Conservation (phyloP, 2,888 invertebrate genomes). For the Callinectes sapidus region DNA sequence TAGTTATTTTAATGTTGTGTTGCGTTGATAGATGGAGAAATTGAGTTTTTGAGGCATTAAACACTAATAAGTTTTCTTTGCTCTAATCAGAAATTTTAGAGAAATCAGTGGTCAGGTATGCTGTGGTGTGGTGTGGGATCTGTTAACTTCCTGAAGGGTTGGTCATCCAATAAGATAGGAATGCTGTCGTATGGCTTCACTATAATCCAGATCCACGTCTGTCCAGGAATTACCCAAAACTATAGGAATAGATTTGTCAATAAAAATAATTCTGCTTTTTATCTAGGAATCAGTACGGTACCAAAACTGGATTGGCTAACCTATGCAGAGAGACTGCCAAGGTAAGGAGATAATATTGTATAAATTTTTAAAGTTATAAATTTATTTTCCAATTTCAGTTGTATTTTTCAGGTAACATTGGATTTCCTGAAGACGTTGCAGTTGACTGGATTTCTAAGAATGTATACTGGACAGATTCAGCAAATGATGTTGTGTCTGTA, state of each 20-base stretch:
- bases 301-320: neutral
- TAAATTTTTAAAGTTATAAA: neutral
- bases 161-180: too few species aligned
- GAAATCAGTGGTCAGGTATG: too few species aligned
- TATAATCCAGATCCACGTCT: too few species aligned
- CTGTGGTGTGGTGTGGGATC: too few species aligned
- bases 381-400: conserved; percentile 11
- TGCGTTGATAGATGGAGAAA: too few species aligned
- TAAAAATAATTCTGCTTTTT: neutral
- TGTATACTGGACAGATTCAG: conserved; percentile 97
- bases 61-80: too few species aligned
- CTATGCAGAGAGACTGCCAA: neutral
- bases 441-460: conserved; percentile 95
- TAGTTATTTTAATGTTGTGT: too few species aligned
- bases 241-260: neutral
- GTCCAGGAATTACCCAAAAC: too few species aligned
- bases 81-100: too few species aligned
- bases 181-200: too few species aligned
- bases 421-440: conserved; percentile 94
- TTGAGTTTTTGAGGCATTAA: too few species aligned
- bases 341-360: neutral
- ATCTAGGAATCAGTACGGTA: neutral
- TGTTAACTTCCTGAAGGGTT: too few species aligned
- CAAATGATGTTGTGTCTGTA: conserved; percentile 90
- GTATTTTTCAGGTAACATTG: conserved; percentile 77